A percentile compares a stretch with the other conserved stretches of the same genome.
Evolutionary conservation across 2,888 invertebrate species (phyloP).

Genomic region (Sarcophaga variegata): DNA sequence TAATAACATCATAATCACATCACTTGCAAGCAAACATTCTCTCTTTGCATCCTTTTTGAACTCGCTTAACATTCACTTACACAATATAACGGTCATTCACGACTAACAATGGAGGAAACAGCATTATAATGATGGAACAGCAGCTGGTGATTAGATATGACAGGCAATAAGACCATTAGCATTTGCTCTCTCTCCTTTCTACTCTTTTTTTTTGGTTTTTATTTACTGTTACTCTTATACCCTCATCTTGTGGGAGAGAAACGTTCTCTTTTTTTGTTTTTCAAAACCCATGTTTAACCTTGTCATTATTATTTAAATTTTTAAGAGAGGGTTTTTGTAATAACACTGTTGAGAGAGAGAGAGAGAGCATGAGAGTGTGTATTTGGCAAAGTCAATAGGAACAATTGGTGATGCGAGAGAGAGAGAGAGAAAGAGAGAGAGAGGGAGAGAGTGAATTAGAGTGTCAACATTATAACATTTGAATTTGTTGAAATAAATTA

Average conservation of each 20-base stretch:
- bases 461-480: neutral
- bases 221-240: neutral
- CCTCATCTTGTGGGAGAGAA: too few species aligned
- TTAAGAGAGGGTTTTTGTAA: too few species aligned
- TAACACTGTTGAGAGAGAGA: too few species aligned
- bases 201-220: conserved; percentile 4
- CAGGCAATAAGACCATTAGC: conserved; percentile 76
- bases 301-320: too few species aligned
- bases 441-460: too few species aligned
- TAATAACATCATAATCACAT: neutral
- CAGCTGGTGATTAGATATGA: conserved; percentile 75
- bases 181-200: neutral
- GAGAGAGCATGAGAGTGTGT: too few species aligned
- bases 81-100: neutral
- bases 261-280: too few species aligned
- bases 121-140: conserved; percentile 19
- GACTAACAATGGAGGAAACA: neutral
- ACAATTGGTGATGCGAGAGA: too few species aligned
- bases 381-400: too few species aligned
- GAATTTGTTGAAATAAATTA: neutral
- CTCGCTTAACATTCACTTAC: too few species aligned
- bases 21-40: neutral
- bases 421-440: too few species aligned
- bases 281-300: too few species aligned
- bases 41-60: conserved; percentile 1